These are phyloP conservation scores for Salvelinus fontinalis DNA, from an alignment of 2,113 vertebrate genomes.

Conservation along the genomic window DNA sequence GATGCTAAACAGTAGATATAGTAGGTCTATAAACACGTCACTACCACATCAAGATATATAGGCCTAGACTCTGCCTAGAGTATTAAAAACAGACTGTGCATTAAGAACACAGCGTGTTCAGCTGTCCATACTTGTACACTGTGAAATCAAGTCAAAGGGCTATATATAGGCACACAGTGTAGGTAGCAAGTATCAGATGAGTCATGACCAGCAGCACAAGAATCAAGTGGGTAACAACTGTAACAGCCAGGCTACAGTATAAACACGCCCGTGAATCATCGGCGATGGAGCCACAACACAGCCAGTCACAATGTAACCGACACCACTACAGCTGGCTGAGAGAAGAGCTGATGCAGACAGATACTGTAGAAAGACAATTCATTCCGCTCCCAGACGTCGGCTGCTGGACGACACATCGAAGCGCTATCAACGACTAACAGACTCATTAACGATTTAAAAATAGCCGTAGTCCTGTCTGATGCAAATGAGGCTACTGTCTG, in stretches of 20 bases:
- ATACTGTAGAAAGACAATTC: background rate
- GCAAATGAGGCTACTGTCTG: no score
- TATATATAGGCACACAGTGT: no score
- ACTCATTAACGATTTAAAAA: background rate
- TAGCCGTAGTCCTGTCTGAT: background rate
- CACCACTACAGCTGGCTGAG: slow-evolving; percentile 7
- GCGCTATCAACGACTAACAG: no score
- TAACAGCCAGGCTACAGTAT: background rate
- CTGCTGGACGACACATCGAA: background rate
- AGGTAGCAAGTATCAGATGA: background rate
- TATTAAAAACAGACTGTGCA: no score
- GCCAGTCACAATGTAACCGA: background rate
- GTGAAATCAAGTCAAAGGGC: no score
- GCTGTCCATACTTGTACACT: no score
- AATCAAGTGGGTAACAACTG: background rate
- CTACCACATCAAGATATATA: no score
- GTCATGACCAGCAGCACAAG: background rate
- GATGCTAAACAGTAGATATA: no score
- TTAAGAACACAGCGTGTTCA: no score
- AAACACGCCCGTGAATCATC: background rate
- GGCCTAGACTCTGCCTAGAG: no score
- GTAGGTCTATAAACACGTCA: no score
- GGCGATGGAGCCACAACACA: background rate
- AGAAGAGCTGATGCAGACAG: background rate
- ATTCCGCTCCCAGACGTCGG: background rate